Percentiles rank a stretch among this genome's conserved stretches.
Evolutionary conservation across 2,797 vertebrate species (phyloP).

Genomic region (Hyperoplus immaculatus): DNA sequence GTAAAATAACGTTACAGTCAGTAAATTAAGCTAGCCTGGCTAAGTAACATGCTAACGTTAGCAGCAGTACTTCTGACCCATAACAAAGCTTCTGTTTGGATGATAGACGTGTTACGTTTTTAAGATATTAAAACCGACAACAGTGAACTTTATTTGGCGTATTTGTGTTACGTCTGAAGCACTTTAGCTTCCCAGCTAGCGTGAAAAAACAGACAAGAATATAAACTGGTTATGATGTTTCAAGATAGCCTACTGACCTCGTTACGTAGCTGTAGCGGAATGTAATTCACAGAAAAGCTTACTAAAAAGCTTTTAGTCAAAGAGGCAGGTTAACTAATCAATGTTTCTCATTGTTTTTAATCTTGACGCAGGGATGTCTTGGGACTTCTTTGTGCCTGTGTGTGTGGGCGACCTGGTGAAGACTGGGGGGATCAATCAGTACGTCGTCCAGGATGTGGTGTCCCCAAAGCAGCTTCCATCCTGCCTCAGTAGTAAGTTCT

Average conservation of each 20-base stretch:
- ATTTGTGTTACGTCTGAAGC: background rate
- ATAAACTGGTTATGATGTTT: too few species aligned
- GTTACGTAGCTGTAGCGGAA: too few species aligned
- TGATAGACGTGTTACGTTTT: fast-evolving
- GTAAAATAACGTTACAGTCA: background rate
- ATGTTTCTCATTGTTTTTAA: background rate
- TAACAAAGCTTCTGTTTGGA: background rate
- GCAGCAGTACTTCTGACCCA: background rate
- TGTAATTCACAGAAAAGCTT: background rate
- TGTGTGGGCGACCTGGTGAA: conserved; percentile 88
- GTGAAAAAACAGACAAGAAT: background rate
- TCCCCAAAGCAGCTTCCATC: conserved; percentile 82
- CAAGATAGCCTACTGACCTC: background rate
- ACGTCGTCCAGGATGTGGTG: conserved; percentile 91
- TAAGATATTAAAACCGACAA: fast-evolving
- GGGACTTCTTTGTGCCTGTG: conserved; percentile 91
- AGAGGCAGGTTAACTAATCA: background rate
- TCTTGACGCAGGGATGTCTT: conserved; percentile 81
- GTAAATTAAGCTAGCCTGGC: background rate
- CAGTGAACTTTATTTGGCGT: background rate
- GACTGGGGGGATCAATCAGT: conserved; percentile 88
- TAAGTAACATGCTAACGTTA: conserved; percentile 44
- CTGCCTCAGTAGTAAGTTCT: conserved; percentile 85
- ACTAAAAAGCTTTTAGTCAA: background rate
- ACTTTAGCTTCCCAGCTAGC: background rate